Evolutionary conservation across 2,888 invertebrate genomes (phyloP), one percentile per base, ranked within the genome.

Genomic region (Bombylius major): DNA sequence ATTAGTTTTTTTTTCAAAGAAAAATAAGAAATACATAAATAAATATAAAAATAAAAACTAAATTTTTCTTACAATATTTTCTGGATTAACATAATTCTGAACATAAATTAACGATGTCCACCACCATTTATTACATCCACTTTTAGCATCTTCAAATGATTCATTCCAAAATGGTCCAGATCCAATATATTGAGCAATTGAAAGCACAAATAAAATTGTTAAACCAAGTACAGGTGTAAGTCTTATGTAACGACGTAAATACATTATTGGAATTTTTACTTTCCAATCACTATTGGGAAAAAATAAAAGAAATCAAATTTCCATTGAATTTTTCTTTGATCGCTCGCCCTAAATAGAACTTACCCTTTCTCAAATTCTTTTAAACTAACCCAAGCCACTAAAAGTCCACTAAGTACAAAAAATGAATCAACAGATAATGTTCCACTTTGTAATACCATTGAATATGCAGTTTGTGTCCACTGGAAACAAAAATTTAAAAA

Each of bases 391-490:
- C 66, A 61, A 5, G 76, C 73, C 5, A 77, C 72, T 0, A 83
- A 69, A 8, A 83, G 64, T 11, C 83, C 82, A 61, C 81, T 80
- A 8, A 83, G 62, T 31, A 79, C 65, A 60, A 83, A 79, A 63
- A 83, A 83, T 0, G 81, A 78, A 56, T 83, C 83, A 4, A 82
- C 82, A 0, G 79, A 76, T 14, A 79, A 69, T 0, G 74, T 54
- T 62, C 70, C 79, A 66, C 77, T 56, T 61, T 71, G 55, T 9
- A 67, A 45, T 11, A 70, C 60, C 61, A 64, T 65, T 0, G 65
- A 56, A 45, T 63, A 66, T 0, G 65, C 63, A 1, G 63, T 63
- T 34, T 60, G 57, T 4, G 60, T 13, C 69, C 69, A 70, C 69
- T 69, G 23, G 23, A 23, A 23, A 23, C 23, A 23, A 23, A 23